phyloP scores from a whole-genome alignment of 2,113 vertebrate genomes.

The Cyprinodon tularosa region DNA sequence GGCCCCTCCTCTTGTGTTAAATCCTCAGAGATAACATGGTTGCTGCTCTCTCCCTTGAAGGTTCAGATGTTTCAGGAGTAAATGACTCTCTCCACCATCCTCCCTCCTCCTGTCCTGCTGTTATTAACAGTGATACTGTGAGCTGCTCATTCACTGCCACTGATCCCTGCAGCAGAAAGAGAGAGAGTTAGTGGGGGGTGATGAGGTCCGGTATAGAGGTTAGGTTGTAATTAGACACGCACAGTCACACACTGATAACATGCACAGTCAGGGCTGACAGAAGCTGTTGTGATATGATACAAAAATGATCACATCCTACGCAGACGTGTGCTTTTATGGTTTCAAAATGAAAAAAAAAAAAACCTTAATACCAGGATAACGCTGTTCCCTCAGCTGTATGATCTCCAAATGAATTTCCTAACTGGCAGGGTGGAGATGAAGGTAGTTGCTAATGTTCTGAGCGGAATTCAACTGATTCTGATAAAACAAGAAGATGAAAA shows the following conservation, averaged over 20 bases:
- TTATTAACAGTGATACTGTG: slow-evolving; percentile 56
- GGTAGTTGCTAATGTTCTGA: too few species aligned
- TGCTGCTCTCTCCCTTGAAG: neutral
- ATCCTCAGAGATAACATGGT: neutral
- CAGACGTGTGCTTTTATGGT: neutral
- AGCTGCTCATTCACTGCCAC: slow-evolving; percentile 72
- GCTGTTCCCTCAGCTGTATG: neutral
- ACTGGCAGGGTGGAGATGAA: too few species aligned
- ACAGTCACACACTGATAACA: slow-evolving; percentile 15
- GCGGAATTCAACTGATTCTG: too few species aligned
- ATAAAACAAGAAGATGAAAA: too few species aligned
- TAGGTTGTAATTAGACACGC: slow-evolving; percentile 61
- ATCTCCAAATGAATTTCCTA: too few species aligned
- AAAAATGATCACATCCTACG: neutral
- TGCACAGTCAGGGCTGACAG: neutral
- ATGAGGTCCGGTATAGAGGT: slow-evolving; percentile 34
- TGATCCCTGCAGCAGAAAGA: slow-evolving; percentile 68
- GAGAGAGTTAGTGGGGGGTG: slow-evolving; percentile 56
- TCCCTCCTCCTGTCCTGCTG: slow-evolving; percentile 19
- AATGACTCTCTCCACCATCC: slow-evolving; percentile 32
- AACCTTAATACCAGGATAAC: neutral
- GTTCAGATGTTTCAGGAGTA: slow-evolving; percentile 11
- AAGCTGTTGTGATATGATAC: neutral
- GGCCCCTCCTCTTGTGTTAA: neutral
- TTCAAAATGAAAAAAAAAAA: neutral